Conservation (phyloP, 2,888 invertebrate species). For the Cantharis rufa region DNA sequence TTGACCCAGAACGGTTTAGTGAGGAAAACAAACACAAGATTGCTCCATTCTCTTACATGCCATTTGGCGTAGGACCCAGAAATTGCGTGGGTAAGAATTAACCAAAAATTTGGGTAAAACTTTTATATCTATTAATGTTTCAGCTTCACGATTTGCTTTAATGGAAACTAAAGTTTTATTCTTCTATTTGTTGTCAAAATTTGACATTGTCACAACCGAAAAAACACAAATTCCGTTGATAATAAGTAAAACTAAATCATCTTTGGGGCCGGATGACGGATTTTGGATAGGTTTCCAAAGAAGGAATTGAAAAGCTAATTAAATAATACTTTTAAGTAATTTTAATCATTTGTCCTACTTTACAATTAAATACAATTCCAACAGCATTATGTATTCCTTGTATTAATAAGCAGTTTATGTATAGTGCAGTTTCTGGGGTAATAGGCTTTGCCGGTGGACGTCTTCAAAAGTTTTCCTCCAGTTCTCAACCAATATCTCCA, state of each 20-base stretch:
- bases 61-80: conserved; percentile 57
- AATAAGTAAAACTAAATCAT: conserved; percentile 39
- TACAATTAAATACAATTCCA: too few species aligned
- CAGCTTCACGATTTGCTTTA: conserved; percentile 31
- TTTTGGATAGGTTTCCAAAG: too few species aligned
- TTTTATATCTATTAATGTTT: conserved; percentile 22
- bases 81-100: conserved; percentile 46
- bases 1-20: conserved; percentile 60
- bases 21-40: conserved; percentile 58
- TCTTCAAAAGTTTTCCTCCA: too few species aligned
- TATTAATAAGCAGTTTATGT: too few species aligned
- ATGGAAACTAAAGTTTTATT: conserved; percentile 53
- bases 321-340: too few species aligned
- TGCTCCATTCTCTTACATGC: conserved; percentile 57
- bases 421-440: too few species aligned
- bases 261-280: too few species aligned
- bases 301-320: too few species aligned
- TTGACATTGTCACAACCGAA: conserved; percentile 38
- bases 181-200: conserved; percentile 46
- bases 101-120: background rate
- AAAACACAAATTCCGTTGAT: conserved; percentile 35
- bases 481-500: too few species aligned
- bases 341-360: too few species aligned
- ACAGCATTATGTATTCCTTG: too few species aligned
- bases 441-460: too few species aligned